Base-by-base conservation (phyloP, 2,888 invertebrate species). In the Muscina levida region DNA sequence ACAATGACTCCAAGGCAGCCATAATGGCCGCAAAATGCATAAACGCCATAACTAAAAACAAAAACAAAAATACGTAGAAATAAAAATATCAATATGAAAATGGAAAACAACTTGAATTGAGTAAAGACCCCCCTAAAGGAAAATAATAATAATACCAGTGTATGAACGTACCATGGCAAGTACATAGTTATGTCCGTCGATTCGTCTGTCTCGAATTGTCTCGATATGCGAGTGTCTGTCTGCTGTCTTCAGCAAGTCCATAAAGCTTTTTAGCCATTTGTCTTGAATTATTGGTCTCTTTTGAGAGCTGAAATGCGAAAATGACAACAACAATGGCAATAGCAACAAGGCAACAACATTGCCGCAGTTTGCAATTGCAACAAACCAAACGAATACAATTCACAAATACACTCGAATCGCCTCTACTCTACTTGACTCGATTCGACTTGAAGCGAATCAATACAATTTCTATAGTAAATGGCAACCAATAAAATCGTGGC, bases 401-500 rank as follows among this genome's bases (percentile, higher is more conserved):
- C 31, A 31, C 31, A 31, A 31, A 31, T 31, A 31, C 31, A 5
- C 31, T 31, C 31, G 31, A 31, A 31, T 31, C 31, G 31, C 3
- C 3, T 5, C 31, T 3, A 31, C 4, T 31, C 31, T 3, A 31
- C 3, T 5, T 8, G 31, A 31, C 4, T 31, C 31, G 31, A 31
- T 3, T 31, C 31, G 8, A 31, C 31, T 31, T 31, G 4, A 31
- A 66, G 67, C 74, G 72, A 77, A 77, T 81, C 81, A 81, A 81
- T 81, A 75, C 56, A 72, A 62, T 44, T 62, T 75, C 44, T 70
- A 11, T 15, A 19, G 22, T 72, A 72, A 81, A 72, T 77, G 67
- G 11, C 72, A 81, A 57, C 81, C 81, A 81, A 81, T 81, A 77
- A 81, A 81, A 79, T 68, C 72, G 72, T 72, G 72, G 72, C 79